Evolutionary conservation across 2,113 vertebrate species (phyloP).

Genomic region (Felis chaus): DNA sequence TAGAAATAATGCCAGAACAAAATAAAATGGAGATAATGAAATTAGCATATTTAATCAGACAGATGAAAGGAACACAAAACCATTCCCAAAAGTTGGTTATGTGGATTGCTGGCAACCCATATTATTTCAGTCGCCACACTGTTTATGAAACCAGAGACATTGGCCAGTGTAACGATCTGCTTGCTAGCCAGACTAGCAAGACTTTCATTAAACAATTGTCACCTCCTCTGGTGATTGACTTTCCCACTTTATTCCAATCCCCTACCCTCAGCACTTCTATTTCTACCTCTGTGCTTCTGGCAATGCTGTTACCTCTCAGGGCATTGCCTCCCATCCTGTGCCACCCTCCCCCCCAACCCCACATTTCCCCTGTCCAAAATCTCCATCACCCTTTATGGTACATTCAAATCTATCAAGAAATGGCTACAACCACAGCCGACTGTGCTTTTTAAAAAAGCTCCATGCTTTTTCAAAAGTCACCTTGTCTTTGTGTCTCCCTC

Average conservation of each 20-base stretch:
- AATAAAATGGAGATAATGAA: slow-evolving; percentile 19
- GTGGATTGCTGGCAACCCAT: not conserved
- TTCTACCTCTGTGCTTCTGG: not conserved
- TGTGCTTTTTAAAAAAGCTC: not conserved
- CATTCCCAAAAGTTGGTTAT: not conserved
- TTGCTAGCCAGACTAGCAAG: not conserved
- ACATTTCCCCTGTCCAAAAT: not conserved
- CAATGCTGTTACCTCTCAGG: not conserved
- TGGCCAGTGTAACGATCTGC: not conserved
- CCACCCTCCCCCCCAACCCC: not conserved
- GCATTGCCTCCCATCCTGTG: not conserved
- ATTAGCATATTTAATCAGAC: not conserved
- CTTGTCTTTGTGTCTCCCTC: slow-evolving; percentile 29
- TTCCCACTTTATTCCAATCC: not conserved
- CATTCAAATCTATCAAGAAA: not conserved
- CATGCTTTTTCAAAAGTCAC: slow-evolving; percentile 32
- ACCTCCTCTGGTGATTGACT: not conserved
- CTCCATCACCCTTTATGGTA: not conserved
- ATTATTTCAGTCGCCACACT: not conserved
- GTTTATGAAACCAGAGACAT: slow-evolving; percentile 14
- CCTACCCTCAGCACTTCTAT: not conserved
- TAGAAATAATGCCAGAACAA: not conserved
- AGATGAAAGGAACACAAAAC: not conserved
- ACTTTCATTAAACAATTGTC: slow-evolving; percentile 51
- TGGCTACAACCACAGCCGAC: not conserved